Percentiles rank a stretch among this genome's conserved stretches.
Evolutionary conservation across 2,113 vertebrate species (phyloP).

Genomic region (Lucifuga dentata): DNA sequence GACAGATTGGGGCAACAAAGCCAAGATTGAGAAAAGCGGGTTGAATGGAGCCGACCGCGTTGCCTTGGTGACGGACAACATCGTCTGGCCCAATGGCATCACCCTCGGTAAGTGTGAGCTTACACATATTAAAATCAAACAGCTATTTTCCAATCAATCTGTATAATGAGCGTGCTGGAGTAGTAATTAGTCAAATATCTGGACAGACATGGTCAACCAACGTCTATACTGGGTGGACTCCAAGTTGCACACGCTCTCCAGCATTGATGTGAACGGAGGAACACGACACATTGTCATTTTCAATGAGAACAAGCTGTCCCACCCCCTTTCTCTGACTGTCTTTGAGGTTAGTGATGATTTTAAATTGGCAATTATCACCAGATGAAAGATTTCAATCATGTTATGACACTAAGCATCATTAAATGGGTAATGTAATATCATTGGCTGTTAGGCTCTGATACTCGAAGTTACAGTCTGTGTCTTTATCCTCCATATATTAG

Average conservation of each 20-base stretch:
- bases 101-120: slow-evolving; percentile 83
- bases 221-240: slow-evolving; percentile 94
- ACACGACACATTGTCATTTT: slow-evolving; percentile 80
- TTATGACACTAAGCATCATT: no score
- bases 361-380: not conserved
- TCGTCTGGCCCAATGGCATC: slow-evolving; percentile 91
- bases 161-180: not conserved
- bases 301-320: slow-evolving; percentile 72
- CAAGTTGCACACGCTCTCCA: slow-evolving; percentile 89
- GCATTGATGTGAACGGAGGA: slow-evolving; percentile 83
- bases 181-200: not conserved
- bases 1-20: slow-evolving; percentile 89
- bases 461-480: no score
- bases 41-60: slow-evolving; percentile 86
- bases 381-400: not conserved
- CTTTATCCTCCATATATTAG: not conserved
- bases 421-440: no score
- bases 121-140: not conserved
- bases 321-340: slow-evolving; percentile 86
- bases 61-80: slow-evolving; percentile 84
- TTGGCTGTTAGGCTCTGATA: no score
- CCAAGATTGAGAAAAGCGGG: slow-evolving; percentile 89
- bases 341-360: slow-evolving; percentile 86
- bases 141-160: not conserved
- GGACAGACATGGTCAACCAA: slow-evolving; percentile 85